phyloP scores from a whole-genome alignment of 2,888 invertebrate genomes.

The Harpalus rufipes region DNA sequence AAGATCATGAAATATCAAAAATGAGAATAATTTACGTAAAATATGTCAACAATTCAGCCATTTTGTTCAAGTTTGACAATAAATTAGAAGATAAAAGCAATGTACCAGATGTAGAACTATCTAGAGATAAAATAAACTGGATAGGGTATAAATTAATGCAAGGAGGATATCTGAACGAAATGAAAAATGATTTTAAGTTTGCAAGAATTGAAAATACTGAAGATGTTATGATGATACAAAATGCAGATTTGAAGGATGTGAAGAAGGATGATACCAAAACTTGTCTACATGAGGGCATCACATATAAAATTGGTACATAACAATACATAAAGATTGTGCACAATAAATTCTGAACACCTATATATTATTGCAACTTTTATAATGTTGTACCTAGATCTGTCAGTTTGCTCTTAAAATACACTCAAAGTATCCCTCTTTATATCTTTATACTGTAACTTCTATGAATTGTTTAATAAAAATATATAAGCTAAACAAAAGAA shows the following conservation, averaged over 20 bases:
- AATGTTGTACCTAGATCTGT: no score
- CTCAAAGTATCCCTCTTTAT: no score
- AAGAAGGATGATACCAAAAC: constrained; percentile 67
- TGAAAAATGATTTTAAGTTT: constrained; percentile 72
- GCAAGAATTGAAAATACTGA: constrained; percentile 74
- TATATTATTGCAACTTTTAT: no score
- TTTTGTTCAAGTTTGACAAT: constrained; percentile 76
- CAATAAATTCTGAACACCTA: no score
- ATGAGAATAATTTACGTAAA: constrained; percentile 74
- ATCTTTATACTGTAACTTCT: no score
- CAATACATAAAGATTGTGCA: no score
- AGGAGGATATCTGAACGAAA: constrained; percentile 73
- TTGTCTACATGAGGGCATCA: constrained; percentile 74
- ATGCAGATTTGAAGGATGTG: constrained; percentile 59
- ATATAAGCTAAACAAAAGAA: no score
- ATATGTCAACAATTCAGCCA: constrained; percentile 75
- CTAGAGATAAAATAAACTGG: constrained; percentile 76
- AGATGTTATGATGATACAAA: constrained; percentile 73
- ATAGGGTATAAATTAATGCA: constrained; percentile 76
- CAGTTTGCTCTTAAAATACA: no score
- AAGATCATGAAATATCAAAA: constrained; percentile 71
- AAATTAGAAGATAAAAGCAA: constrained; percentile 73
- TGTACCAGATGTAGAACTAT: constrained; percentile 75
- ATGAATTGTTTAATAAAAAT: no score
- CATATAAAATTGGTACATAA: constrained; percentile 70